Evolutionary conservation across 2,113 vertebrate genomes (phyloP).

Genomic region (Piaya cayana): DNA sequence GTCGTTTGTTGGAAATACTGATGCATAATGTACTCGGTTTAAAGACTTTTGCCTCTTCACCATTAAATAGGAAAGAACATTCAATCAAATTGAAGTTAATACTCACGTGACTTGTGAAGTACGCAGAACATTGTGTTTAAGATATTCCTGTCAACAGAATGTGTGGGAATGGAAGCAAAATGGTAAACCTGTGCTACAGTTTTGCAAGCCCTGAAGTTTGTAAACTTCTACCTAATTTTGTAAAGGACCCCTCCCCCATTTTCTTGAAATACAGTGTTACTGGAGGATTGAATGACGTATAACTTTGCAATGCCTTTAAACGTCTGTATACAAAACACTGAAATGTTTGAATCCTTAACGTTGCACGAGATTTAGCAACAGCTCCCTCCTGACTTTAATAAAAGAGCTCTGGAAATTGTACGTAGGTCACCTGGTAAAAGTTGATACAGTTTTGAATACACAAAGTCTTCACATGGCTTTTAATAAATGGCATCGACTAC

Average conservation of each 20-base stretch:
- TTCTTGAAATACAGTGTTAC: neutral
- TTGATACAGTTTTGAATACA: neutral
- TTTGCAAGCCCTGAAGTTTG: neutral
- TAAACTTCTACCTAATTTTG: neutral
- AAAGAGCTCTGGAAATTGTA: neutral
- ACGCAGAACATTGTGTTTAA: neutral
- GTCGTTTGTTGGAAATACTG: neutral
- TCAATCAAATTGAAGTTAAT: neutral
- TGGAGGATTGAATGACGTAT: neutral
- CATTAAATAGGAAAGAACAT: neutral
- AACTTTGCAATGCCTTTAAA: neutral
- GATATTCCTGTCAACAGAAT: neutral
- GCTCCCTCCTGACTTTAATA: neutral
- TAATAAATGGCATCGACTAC: neutral
- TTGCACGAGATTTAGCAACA: neutral
- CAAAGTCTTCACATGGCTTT: neutral
- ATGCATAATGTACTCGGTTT: neutral
- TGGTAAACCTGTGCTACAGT: neutral
- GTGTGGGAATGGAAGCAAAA: neutral
- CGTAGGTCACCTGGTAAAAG: neutral
- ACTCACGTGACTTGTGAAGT: neutral
- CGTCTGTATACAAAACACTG: neutral
- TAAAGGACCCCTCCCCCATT: fast-evolving
- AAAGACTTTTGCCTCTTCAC: neutral
- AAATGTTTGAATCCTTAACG: neutral